Percentiles rank a stretch among this genome's conserved stretches.
phyloP scores from a whole-genome alignment of 2,797 vertebrate species.

The Vireo griseus region DNA sequence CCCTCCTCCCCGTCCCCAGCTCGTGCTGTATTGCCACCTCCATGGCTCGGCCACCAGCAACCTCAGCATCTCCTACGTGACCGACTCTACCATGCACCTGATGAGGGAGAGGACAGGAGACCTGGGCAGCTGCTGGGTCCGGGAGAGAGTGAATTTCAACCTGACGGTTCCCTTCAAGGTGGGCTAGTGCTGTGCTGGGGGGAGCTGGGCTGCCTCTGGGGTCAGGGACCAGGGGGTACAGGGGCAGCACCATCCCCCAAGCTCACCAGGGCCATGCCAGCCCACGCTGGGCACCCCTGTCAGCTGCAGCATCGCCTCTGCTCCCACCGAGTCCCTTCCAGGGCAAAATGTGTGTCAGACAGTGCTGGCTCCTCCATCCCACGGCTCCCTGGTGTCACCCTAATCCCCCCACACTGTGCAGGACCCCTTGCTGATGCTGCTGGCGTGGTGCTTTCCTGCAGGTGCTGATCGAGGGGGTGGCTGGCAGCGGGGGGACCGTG shows the following conservation, averaged over 20 bases:
- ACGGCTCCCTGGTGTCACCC: accelerated
- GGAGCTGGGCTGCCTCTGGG: accelerated
- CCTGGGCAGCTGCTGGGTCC: conserved; percentile 85
- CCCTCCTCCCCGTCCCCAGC: conserved; percentile 57
- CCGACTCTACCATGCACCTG: neutral
- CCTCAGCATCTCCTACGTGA: conserved; percentile 56
- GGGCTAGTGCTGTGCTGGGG: neutral
- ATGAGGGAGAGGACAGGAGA: conserved; percentile 77
- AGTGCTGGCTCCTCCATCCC: neutral
- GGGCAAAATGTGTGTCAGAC: accelerated
- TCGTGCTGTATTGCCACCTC: conserved; percentile 87
- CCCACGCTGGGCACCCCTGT: accelerated
- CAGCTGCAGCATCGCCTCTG: accelerated
- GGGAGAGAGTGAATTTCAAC: conserved; percentile 81
- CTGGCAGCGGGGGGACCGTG: conserved; percentile 72
- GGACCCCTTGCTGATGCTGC: accelerated
- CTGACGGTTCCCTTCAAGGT: conserved; percentile 76
- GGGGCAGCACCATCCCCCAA: neutral
- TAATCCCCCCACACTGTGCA: accelerated
- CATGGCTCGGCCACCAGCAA: conserved; percentile 77
- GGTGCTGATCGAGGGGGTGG: conserved; percentile 83
- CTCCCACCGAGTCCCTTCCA: neutral
- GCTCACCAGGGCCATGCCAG: neutral
- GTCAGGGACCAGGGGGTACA: accelerated
- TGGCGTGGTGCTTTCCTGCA: neutral